Base-by-base conservation (phyloP, 2,888 invertebrate genomes). In the Eurytoma californica region DNA sequence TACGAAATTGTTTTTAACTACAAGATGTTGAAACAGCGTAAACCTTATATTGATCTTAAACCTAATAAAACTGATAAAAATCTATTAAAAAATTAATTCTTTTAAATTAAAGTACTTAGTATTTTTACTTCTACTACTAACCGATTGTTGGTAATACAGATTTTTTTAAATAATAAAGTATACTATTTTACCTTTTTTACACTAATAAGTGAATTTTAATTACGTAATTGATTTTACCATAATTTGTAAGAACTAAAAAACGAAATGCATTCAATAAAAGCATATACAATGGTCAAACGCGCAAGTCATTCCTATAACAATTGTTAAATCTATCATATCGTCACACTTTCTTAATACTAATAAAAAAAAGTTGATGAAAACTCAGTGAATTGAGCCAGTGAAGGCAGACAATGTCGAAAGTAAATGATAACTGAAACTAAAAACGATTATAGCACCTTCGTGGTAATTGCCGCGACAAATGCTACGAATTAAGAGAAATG, bases 271-370 rank as follows among this genome's bases (percentile, higher is more conserved):
- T 55, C 57, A 65, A 60, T 60, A 20, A 28, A 49, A 60, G 47
- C 67, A 72, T 39, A 16, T 39, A 16, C 68, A 75, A 61, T 53
- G 60, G 14, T 66, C 5, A 39, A 63, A 61, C 60, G 28, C 67
- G 14, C 63, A 77, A 4, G 60, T 61, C 66, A 67, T 74, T 78
- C 73, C 67, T 75, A 69, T 65, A 69, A 63, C 57, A 77, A 47
- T n/a, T 74, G 61, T 75, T 78, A 75, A 81, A 84, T 87, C 85
- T 85, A 87, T 86, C 86, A 87, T 87, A 87, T 87, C 86, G 86
- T 85, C 84, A 86, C 82, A 82, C 83, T 86, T 87, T 86, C 85
- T 86, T 85, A 85, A 83, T 82, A 85, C 83, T 73, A 83, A 82
- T 83, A 81, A 83, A 69, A 80, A 82, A 83, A 85, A 39, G 85